These are phyloP conservation scores for Eretmochelys imbricata DNA, from an alignment of 2,113 vertebrate species.

Conservation along the genomic window DNA sequence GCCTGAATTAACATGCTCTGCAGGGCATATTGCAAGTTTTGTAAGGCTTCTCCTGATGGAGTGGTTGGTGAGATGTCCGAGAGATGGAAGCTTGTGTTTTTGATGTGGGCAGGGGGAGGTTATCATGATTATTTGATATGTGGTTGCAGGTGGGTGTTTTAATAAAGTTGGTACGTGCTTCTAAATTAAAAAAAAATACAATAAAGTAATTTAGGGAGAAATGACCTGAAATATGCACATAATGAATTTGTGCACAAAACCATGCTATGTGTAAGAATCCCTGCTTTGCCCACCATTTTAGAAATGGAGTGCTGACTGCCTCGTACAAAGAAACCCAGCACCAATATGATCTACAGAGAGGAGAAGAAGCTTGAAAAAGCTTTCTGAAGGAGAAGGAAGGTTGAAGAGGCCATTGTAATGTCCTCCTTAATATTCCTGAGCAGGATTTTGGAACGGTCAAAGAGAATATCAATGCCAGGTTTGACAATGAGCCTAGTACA, in stretches of 20 bases:
- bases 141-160: background rate
- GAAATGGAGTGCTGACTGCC: background rate
- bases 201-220: background rate
- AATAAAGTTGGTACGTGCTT: background rate
- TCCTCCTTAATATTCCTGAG: background rate
- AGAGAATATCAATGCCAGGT: fast-evolving
- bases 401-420: background rate
- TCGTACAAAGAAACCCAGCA: background rate
- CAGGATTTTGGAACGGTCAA: background rate
- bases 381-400: background rate
- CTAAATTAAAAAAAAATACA: background rate
- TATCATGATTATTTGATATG: background rate
- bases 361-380: background rate
- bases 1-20: background rate
- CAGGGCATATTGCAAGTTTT: background rate
- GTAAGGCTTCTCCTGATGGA: background rate
- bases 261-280: background rate
- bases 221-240: background rate
- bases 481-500: background rate
- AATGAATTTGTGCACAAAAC: background rate
- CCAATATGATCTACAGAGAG: background rate
- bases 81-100: background rate
- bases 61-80: background rate
- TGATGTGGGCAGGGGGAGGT: background rate
- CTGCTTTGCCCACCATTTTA: background rate